These are phyloP conservation scores for Poliocrania exsul DNA, from an alignment of 2,797 vertebrate species.

Conservation along the genomic window DNA sequence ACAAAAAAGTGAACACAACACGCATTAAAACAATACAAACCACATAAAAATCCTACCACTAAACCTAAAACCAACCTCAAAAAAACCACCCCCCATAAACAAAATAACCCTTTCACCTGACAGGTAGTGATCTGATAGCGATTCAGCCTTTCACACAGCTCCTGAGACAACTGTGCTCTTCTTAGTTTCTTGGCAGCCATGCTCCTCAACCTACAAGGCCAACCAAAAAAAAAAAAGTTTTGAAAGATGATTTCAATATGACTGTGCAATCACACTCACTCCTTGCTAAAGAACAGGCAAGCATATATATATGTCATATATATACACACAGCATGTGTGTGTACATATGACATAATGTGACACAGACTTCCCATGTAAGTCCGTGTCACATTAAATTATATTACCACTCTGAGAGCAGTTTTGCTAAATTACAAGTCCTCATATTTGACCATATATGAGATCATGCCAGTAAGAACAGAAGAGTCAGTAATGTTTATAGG, in stretches of 20 bases:
- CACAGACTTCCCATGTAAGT: rapidly evolving
- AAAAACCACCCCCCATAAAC: rapidly evolving
- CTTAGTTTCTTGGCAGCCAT: slow-evolving; percentile 82
- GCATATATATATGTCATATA: no score
- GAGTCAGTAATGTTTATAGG: not conserved
- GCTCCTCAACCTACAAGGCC: not conserved
- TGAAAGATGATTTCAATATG: not conserved
- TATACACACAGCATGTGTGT: no score
- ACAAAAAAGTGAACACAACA: not conserved
- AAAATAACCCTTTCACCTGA: slow-evolving; percentile 69
- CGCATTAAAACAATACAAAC: not conserved
- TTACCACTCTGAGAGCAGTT: not conserved
- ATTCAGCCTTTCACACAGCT: slow-evolving; percentile 80
- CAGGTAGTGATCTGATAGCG: slow-evolving; percentile 81
- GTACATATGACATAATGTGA: not conserved
- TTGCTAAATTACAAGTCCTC: not conserved
- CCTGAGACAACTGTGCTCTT: slow-evolving; percentile 75
- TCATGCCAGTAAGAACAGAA: not conserved
- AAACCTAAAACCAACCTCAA: not conserved
- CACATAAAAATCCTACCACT: not conserved
- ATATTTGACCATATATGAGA: not conserved
- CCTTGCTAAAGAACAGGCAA: not conserved
- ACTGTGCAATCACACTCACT: not conserved
- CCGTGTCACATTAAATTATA: not conserved
- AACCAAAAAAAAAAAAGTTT: not conserved